Base-by-base conservation (phyloP, 2,113 vertebrate genomes). In the Heterocephalus glaber region DNA sequence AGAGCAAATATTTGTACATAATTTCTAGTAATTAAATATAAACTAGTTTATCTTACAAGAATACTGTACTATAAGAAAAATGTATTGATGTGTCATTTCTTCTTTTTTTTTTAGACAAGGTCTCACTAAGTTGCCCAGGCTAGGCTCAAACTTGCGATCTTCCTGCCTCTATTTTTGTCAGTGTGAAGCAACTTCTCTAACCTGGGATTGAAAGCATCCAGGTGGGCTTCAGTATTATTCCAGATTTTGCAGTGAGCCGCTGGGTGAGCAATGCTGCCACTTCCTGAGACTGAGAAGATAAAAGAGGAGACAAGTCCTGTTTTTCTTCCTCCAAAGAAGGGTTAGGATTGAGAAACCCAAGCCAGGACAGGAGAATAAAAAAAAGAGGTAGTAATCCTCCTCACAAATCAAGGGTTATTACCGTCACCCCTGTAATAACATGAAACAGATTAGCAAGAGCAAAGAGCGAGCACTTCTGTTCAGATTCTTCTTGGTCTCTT, bases 101-200 rank as follows among this genome's bases (percentile, higher is more conserved):
- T 30, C 24, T 77, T 49, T 14, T 79, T 77, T 5, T 72, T 38
- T 22, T 38, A 79, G 49, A 79, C 30, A 35, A 7, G 30, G 30
- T 79, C 14, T 28, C 28, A 77, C 74, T 33, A 49, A 44, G 16
- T 33, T 52, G 47, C 47, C 47, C 11, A 79, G 30, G 30, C 47
- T 35, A 47, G 17, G 16, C 76, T 35, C 7, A 2, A 35, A 52
- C 47, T 33, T 7, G 19, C 1, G 8, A 10, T 35, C 30, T 30
- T 54, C 7, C 49, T 54, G 49, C 47, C 1, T 96, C 52, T 90
- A 65, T 58, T 28, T 89, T 95, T 66, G 74, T 96, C 92, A 93
- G 70, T 96, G 82, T 88, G 85, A 86, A 88, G 33, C 70, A 86
- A 16, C 22, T 86, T 96, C 72, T 96, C 89, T 90, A 87, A 86